Base-by-base conservation (phyloP, 1,140 invertebrate genomes). In the Rhopalosiphum maidis region DNA sequence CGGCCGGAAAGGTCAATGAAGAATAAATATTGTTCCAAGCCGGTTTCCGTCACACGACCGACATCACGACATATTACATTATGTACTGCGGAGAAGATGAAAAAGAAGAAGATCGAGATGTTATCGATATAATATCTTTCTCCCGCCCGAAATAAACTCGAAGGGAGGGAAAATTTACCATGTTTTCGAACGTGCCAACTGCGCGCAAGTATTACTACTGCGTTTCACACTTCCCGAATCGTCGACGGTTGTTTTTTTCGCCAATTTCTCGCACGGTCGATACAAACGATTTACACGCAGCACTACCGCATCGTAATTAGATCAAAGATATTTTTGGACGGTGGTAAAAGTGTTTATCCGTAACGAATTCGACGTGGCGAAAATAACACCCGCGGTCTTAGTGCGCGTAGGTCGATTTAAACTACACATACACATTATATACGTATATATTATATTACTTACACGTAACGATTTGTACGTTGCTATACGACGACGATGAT, bases 1-100 rank as follows among this genome's bases (percentile, higher is more conserved):
- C n/a, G 41, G 48, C 51, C 22, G 9, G 9, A 89, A 89, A 89
- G 88, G 88, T 89, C 88, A 89, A 1, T 11, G 25, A n/a, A 15
- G n/a, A 18, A 54, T 21, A 54, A 89, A 51, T 89, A 89, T 89
- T 89, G 88, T 89, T 25, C 35, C 35, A 89, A 89, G 88, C 88
- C 88, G 88, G 88, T 89, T 89, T 37, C 35, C 22, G 9, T 48
- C 87, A 77, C 5, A 77, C 60, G 60, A 77, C 30, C 60, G 60
- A 77, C n/a, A 35, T 89, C 15, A n/a, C 41, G 41, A 46, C 30
- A 18, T 77, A n/a, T 77, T 30, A 87, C 9, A 46, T 87, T 30
- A 46, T n/a, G 46, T 7, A n/a, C 43, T 30, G 43, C 43, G 41
- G 18, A 25, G 41, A 35, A 77, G 60, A 77, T 5, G 30, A 68